Base-by-base conservation (phyloP, 2,888 invertebrate species). In the Parnassius smintheus region DNA sequence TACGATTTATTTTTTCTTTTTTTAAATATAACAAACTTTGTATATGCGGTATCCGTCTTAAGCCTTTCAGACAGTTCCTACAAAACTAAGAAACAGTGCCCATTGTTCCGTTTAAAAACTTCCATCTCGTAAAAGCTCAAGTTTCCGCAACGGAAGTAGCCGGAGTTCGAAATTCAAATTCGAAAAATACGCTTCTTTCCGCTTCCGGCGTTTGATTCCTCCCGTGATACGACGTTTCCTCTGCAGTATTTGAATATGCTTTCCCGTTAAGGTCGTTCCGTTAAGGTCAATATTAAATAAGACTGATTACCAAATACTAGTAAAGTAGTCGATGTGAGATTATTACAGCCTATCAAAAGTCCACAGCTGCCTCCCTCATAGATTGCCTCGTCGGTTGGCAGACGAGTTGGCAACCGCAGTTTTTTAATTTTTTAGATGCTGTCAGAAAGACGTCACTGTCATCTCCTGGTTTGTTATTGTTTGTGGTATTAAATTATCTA, bases 151-250 rank as follows among this genome's bases (percentile, higher is more conserved):
- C 83, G 90, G 89, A 90, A 83, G 83, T 82, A 85, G 86, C 80
- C 82, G 77, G 82, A 86, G 87, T 89, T 90, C 86, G 88, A 81
- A 86, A 91, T 91, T 90, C 90, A 91, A 91, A 91, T 91, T 90
- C 88, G 88, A 89, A 91, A 91, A 91, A 91, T 91, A 90, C 86
- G 88, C 83, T 88, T 77, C 81, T 88, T 89, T 88, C 90, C 88
- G 89, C 79, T 91, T 91, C 91, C 91, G 90, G 86, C 90, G 87
- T 91, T 91, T 91, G 91, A 91, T 91, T 90, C 79, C 83, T 88
- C 82, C 83, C 80, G 82, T 83, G 90, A 91, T 89, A 86, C 85
- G 84, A 85, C 80, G 86, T 85, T 89, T 90, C 88, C 90, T 86
- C 73, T 76, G 80, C 78, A 75, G 77, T 78, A 77, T 86, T 85